Evolutionary conservation across 1,140 invertebrate genomes (phyloP), one percentile per base, ranked within the genome.

Genomic region (Geopemphigus sp.): DNA sequence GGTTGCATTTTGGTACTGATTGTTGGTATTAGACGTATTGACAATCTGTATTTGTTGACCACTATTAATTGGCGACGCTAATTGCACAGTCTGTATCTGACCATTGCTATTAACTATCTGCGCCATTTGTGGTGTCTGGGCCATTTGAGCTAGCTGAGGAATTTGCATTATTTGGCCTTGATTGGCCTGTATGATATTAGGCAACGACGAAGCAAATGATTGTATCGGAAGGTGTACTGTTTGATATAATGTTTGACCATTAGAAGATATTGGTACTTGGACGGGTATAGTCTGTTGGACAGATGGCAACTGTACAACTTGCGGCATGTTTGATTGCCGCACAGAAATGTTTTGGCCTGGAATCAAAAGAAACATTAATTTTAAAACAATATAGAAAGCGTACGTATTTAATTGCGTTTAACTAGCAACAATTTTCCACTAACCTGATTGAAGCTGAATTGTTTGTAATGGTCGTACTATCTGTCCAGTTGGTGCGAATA

Each of bases 171-270:
- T 91, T 85, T 94, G 93, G 29, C 89, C 86, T 82, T 89, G 88
- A 82, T 74, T 82, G 2, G 83, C 83, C 68, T 85, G 84, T n/a
- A 86, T 82, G 24, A 87, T 82, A 82, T 87, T 86, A 82, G 85
- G 90, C 83, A 89, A 84, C 81, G 83, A 87, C 12, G 88, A 86
- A 17, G 90, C 88, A 3, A 93, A 87, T 1, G 92, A 87, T 85
- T 95, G 94, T 26, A 96, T 88, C 0, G 95, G 95, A 83, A 97
- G 91, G 85, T 97, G 95, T 1, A 97, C 91, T 0, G 95, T 97
- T 84, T 97, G 95, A 85, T 95, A 95, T 74, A 97, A 90, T 0
- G 95, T 97, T 85, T 97, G 95, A 0, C 96, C 96, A 85, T 93
- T 93, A 22, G 90, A 90, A 81, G 94, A 93, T 78, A 98, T 94